A percentile compares a stretch with the other conserved stretches of the same genome.
phyloP scores from a whole-genome alignment of 2,797 vertebrate genomes.

The Gallinago solitaria region DNA sequence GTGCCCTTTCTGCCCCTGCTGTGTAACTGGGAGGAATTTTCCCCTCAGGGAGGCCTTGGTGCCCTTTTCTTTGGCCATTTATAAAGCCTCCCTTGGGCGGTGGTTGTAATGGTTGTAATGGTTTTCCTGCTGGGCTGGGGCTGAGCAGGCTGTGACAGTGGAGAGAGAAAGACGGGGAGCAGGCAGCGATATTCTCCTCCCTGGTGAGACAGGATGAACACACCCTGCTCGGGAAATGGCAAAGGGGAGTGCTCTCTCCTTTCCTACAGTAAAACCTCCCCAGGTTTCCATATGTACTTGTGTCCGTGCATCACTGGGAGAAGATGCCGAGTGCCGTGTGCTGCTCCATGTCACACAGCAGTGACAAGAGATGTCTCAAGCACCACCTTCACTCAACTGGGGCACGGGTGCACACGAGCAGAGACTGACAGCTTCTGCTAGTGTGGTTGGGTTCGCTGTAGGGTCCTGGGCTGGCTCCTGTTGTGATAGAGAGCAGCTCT shows the following conservation, averaged over 20 bases:
- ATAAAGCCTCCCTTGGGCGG: background rate
- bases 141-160: background rate
- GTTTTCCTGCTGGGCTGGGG: background rate
- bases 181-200: background rate
- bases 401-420: accelerated
- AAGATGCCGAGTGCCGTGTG: background rate
- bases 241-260: background rate
- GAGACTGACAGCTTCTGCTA: background rate
- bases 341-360: background rate
- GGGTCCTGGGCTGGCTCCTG: background rate
- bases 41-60: background rate
- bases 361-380: background rate
- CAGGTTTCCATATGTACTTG: background rate
- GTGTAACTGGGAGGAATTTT: background rate
- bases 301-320: background rate
- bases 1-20: background rate
- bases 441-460: background rate
- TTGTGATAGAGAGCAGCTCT: background rate
- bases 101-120: background rate
- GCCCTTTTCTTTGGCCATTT: background rate
- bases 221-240: background rate
- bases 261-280: background rate
- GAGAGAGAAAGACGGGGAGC: background rate
- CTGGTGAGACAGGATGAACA: accelerated
- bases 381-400: background rate